Conservation (phyloP, 2,888 invertebrate species). For the Psococerastis gibbosa region DNA sequence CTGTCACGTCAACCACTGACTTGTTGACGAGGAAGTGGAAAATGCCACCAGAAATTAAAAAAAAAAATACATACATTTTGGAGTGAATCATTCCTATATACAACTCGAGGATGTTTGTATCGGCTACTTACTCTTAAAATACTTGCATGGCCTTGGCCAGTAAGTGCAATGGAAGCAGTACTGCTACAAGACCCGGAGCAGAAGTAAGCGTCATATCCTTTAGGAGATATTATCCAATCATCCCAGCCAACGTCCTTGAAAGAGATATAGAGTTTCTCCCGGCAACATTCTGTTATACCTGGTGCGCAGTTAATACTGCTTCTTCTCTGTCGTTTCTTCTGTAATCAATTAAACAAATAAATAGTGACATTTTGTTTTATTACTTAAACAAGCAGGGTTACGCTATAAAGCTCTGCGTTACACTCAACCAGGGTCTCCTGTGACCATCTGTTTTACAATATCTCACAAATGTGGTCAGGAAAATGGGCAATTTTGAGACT, state of each 20-base stretch:
- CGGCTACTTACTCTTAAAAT: constrained; percentile 45
- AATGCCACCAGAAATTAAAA: too few relatives aligned
- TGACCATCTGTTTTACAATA: too few relatives aligned
- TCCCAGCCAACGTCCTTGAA: constrained; percentile 76
- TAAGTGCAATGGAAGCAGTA: constrained; percentile 46
- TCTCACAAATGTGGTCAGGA: too few relatives aligned
- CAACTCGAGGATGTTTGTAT: not conserved
- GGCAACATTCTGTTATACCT: constrained; percentile 56
- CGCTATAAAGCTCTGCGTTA: too few relatives aligned
- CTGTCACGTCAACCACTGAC: too few relatives aligned
- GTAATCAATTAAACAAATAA: constrained; percentile 4
- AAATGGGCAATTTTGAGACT: too few relatives aligned
- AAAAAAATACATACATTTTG: too few relatives aligned
- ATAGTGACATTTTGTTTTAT: constrained; percentile 4
- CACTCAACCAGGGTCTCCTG: too few relatives aligned
- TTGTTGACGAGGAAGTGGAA: too few relatives aligned
- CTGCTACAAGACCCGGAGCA: constrained; percentile 65
- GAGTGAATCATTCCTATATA: too few relatives aligned
- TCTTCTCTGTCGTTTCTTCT: constrained; percentile 32
- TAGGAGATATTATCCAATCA: constrained; percentile 69
- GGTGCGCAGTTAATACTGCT: constrained; percentile 49
- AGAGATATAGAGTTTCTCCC: constrained; percentile 62
- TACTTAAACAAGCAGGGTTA: too few relatives aligned
- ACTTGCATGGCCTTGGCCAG: constrained; percentile 46
- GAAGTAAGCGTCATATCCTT: constrained; percentile 72